phyloP scores from a whole-genome alignment of 2,797 vertebrate species.

The Vultur gryphus region DNA sequence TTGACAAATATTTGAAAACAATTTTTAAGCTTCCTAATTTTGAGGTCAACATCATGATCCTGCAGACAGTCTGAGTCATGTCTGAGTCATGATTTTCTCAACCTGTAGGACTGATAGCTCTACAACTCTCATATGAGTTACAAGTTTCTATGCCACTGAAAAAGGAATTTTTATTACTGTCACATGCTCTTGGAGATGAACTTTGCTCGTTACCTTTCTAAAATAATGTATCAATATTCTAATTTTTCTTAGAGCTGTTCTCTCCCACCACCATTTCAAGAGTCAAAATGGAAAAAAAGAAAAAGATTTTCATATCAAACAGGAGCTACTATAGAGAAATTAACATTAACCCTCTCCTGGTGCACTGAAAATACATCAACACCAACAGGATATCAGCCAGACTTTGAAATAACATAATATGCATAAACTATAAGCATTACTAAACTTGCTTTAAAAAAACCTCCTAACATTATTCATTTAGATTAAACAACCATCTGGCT shows the following conservation, averaged over 20 bases:
- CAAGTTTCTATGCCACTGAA: background rate
- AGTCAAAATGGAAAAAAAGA: background rate
- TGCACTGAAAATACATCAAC: background rate
- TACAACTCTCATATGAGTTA: background rate
- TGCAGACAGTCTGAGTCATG: no score
- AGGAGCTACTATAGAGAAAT: background rate
- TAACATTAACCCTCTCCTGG: background rate
- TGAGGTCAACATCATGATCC: background rate
- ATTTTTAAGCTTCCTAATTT: background rate
- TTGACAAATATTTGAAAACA: background rate
- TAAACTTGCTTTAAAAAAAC: background rate
- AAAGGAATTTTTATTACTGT: background rate
- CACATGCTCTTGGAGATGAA: background rate
- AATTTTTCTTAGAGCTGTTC: background rate
- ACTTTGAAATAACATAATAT: background rate
- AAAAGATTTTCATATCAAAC: background rate
- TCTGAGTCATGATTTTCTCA: background rate
- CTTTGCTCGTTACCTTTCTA: background rate
- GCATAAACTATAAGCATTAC: fast-evolving
- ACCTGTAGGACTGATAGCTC: background rate
- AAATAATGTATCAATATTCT: background rate
- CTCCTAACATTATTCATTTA: background rate
- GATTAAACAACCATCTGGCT: slow-evolving; percentile 17
- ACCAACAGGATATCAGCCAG: background rate
- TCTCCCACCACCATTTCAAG: background rate